phyloP scores from a whole-genome alignment of 2,888 invertebrate genomes.

The Drosophila emarginata region DNA sequence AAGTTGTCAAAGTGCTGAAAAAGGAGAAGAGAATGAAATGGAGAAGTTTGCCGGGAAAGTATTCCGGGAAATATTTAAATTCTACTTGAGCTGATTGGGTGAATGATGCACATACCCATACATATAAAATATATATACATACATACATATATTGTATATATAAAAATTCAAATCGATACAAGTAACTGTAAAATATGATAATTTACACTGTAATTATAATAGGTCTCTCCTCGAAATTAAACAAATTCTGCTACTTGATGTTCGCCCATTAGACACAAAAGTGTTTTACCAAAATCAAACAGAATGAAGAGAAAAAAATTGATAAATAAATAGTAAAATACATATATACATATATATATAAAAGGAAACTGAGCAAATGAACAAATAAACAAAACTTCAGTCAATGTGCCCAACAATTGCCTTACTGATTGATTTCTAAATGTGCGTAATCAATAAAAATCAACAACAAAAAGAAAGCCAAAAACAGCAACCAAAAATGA shows the following conservation, averaged over 20 bases:
- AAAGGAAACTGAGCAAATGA: conserved; percentile 40
- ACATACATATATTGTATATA: background rate
- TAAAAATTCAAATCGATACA: background rate
- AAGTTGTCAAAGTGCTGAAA: background rate
- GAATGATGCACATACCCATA: background rate
- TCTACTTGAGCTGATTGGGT: background rate
- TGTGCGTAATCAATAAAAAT: conserved; percentile 72
- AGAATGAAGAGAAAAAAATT: background rate
- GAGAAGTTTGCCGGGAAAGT: background rate
- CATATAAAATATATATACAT: background rate
- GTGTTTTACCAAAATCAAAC: background rate
- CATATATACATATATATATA: conserved; percentile 11
- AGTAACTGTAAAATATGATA: background rate
- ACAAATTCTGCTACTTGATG: background rate
- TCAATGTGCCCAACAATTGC: conserved; percentile 52
- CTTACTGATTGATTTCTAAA: conserved; percentile 57
- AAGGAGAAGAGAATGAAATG: background rate
- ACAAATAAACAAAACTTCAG: conserved; percentile 73
- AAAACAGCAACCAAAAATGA: background rate
- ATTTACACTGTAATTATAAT: background rate
- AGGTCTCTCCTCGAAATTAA: background rate
- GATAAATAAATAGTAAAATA: background rate
- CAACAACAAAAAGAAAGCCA: background rate
- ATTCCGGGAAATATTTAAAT: background rate
- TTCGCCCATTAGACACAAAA: background rate